phyloP scores from a whole-genome alignment of 2,888 invertebrate genomes.

The Euproctis similis region DNA sequence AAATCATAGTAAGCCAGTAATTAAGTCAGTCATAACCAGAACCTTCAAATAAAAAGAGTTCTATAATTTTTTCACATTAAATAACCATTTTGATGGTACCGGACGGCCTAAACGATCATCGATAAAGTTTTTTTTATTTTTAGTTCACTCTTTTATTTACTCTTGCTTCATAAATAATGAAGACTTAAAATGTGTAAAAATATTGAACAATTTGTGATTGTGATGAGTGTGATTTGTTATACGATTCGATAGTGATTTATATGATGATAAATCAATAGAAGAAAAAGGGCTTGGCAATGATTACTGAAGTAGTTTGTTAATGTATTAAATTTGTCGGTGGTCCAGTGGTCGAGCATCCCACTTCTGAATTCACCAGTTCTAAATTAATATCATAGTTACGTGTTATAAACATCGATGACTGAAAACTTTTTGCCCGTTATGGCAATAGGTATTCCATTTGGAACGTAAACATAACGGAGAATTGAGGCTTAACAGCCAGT shows the following conservation, averaged over 20 bases:
- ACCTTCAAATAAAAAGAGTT: slow-evolving; percentile 63
- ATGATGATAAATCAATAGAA: not conserved
- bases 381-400: too few species aligned
- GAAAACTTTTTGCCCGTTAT: too few species aligned
- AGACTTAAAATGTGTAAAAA: slow-evolving; percentile 26
- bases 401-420: too few species aligned
- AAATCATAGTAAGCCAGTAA: slow-evolving; percentile 75
- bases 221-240: too few species aligned
- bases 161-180: slow-evolving; percentile 25
- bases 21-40: slow-evolving; percentile 73
- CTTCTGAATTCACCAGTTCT: too few species aligned
- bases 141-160: slow-evolving; percentile 23
- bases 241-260: slow-evolving; percentile 1
- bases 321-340: too few species aligned
- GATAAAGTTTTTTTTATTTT: slow-evolving; percentile 48
- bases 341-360: too few species aligned
- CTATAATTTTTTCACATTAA: slow-evolving; percentile 71
- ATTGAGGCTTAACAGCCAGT: too few species aligned
- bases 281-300: not conserved
- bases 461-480: too few species aligned
- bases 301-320: too few species aligned
- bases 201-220: slow-evolving; percentile 19
- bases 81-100: slow-evolving; percentile 52
- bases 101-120: slow-evolving; percentile 53
- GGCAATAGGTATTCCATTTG: too few species aligned